These are phyloP conservation scores for Nycticorax nycticorax DNA, from an alignment of 2,113 vertebrate genomes.

Conservation along the genomic window DNA sequence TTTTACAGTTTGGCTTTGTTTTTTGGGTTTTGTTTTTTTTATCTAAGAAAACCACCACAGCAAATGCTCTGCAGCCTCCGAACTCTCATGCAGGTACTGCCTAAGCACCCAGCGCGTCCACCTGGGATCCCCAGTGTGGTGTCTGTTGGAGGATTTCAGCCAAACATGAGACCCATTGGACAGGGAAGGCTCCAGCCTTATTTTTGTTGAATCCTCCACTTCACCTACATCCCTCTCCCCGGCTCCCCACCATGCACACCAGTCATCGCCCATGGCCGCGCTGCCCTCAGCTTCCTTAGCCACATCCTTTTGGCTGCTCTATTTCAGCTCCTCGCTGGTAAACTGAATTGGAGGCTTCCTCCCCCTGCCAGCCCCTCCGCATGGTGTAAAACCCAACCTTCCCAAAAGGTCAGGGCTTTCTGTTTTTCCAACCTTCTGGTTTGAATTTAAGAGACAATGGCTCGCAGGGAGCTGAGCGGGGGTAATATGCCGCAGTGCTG, in stretches of 20 bases:
- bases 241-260: neutral
- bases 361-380: neutral
- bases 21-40: neutral
- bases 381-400: constrained; percentile 50
- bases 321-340: constrained; percentile 11
- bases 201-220: neutral
- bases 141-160: neutral
- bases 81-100: neutral
- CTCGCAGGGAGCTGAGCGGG: constrained; percentile 6
- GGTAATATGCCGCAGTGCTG: constrained; percentile 15
- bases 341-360: constrained; percentile 50
- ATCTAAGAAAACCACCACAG: neutral
- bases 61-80: neutral
- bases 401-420: constrained; percentile 49
- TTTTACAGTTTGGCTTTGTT: neutral
- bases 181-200: neutral
- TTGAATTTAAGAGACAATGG: constrained; percentile 61
- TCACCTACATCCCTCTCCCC: neutral
- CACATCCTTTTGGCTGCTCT: constrained; percentile 51
- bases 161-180: neutral
- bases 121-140: fast-evolving
- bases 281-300: constrained; percentile 43
- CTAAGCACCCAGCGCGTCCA: neutral
- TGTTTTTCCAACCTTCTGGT: constrained; percentile 55
- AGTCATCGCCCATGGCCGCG: neutral